Base-by-base conservation (phyloP, 2,888 invertebrate genomes). In the Lasius fuliginosus region DNA sequence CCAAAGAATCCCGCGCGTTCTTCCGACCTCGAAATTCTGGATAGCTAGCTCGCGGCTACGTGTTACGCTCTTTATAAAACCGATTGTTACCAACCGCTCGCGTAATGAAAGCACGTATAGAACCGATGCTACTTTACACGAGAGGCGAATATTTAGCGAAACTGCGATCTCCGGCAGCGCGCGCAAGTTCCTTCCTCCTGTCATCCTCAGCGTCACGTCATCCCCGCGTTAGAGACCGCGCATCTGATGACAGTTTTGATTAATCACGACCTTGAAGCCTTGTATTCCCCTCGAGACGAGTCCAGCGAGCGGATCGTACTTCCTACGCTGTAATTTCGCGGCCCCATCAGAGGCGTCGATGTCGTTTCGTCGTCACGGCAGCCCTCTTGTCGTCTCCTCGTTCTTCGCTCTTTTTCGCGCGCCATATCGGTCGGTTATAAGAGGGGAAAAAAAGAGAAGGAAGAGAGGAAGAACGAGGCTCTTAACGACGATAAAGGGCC, bases 311-410 rank as follows among this genome's bases (percentile, higher is more conserved):
- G 36, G 30, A n/a, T 23, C 49, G 4, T 46, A 49, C 49, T 49
- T 33, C 1, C n/a, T 33, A 36, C 23, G 64, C 30, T 77, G 36
- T 62, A 86, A 84, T 85, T 79, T 83, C 23, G n/a, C 30, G 68
- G 69, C 2, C 12, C 23, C 77, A 64, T 74, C 58, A 67, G 49
- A 15, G 56, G 53, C 74, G 62, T 74, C 73, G 67, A 67, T 74
- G 74, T 74, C 75, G 62, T 84, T 84, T 81, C 82, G 49, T 68
- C 74, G 60, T 74, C 82, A 85, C 82, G 75, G 75, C 82, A 68
- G 69, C 40, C 60, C 46, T 73, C 64, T 77, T 53, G 53, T 68
- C 68, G n/a, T 42, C 68, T 71, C 40, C 49, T 33, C 12, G 64
- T 64, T 56, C 64, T 18, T 8, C 36, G 11, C 33, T 64, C 27